These are phyloP conservation scores for Zenarchopterus dispar DNA, from an alignment of 2,797 vertebrate genomes.

Conservation along the genomic window DNA sequence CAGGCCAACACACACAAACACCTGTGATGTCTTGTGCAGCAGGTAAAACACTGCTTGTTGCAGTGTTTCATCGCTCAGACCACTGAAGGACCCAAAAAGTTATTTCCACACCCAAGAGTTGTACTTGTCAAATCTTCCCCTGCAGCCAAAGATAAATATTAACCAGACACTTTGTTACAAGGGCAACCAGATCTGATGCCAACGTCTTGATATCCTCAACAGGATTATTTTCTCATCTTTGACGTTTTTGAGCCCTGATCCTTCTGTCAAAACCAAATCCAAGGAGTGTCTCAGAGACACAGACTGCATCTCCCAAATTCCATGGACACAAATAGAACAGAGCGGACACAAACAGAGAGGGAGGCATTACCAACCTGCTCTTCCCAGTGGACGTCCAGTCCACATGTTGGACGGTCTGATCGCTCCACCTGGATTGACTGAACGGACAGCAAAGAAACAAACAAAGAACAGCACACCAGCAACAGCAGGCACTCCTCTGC, in stretches of 20 bases:
- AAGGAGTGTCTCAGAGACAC: conserved; percentile 32
- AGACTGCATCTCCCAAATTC: conserved; percentile 6
- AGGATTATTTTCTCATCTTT: background rate
- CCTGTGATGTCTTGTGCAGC: conserved; percentile 19
- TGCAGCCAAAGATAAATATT: background rate
- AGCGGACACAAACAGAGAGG: conserved; percentile 31
- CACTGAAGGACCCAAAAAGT: background rate
- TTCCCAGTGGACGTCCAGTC: conserved; percentile 55
- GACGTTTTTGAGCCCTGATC: conserved; percentile 13
- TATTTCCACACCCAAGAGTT: background rate
- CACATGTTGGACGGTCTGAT: conserved; percentile 62
- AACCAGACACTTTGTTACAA: background rate
- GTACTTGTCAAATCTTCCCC: background rate
- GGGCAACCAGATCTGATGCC: background rate
- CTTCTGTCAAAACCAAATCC: conserved; percentile 15
- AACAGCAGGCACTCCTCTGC: background rate
- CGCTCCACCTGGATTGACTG: conserved; percentile 31
- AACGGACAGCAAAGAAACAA: conserved; percentile 15
- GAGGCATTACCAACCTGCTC: conserved; percentile 77
- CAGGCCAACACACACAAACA: conserved; percentile 1
- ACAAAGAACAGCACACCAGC: conserved; percentile 7
- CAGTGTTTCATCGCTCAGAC: background rate
- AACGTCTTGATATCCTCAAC: background rate
- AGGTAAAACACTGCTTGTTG: conserved; percentile 14
- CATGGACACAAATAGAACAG: conserved; percentile 61